Conservation (phyloP, 2,888 invertebrate species). For the Thumatha senex region DNA sequence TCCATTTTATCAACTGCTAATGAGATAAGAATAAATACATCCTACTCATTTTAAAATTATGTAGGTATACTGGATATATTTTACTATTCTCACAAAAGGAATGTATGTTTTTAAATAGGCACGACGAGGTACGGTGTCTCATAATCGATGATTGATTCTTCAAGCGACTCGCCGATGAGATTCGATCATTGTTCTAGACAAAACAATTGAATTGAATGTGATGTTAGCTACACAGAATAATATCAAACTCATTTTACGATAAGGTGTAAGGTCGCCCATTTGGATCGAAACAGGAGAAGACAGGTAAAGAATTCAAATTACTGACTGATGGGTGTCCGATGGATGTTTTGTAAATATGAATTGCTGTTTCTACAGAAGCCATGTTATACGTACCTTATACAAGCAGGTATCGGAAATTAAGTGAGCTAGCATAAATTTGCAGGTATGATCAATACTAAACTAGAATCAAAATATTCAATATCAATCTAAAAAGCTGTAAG, state of each 20-base stretch:
- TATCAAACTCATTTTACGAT: slow-evolving; percentile 6
- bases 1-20: too few species aligned
- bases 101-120: slow-evolving; percentile 2
- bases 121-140: neutral
- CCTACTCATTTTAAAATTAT: too few species aligned
- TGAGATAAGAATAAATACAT: too few species aligned
- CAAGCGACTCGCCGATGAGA: slow-evolving; percentile 6
- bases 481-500: slow-evolving; percentile 21
- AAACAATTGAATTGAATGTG: slow-evolving; percentile 12
- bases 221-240: neutral
- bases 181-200: slow-evolving; percentile 14
- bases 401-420: too few species aligned
- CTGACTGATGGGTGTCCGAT: neutral
- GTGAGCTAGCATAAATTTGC: too few species aligned
- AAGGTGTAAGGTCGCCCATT: neutral
- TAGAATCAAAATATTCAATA: slow-evolving; percentile 14
- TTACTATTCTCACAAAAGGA: too few species aligned
- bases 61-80: too few species aligned
- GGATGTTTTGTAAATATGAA: neutral
- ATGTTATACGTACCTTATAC: too few species aligned
- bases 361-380: neutral
- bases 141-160: slow-evolving; percentile 9
- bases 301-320: neutral
- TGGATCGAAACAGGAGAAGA: neutral
- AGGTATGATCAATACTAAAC: slow-evolving; percentile 3